Evolutionary conservation across 2,113 vertebrate genomes (phyloP).

Genomic region (Nibea coibor): DNA sequence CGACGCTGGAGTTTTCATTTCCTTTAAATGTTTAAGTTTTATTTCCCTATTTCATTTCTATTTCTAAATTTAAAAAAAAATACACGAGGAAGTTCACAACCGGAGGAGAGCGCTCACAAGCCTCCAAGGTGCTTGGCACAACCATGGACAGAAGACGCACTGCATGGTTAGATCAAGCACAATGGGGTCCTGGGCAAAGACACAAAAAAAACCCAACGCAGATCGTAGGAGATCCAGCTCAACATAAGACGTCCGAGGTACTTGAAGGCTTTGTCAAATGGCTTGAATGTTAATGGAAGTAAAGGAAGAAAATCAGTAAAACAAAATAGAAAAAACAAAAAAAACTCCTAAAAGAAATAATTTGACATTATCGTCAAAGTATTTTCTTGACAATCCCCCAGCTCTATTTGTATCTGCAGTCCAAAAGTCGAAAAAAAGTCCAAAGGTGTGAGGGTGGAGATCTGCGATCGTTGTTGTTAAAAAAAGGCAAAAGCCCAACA

Average conservation of each 20-base stretch:
- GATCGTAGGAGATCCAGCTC: slow-evolving; percentile 15
- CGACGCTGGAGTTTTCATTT: background rate
- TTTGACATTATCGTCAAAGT: background rate
- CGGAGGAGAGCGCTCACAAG: slow-evolving; percentile 72
- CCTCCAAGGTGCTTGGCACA: slow-evolving; percentile 88
- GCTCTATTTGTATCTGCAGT: slow-evolving; percentile 1
- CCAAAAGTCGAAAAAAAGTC: slow-evolving; percentile 31
- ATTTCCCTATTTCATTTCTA: background rate
- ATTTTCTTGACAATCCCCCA: slow-evolving; percentile 15
- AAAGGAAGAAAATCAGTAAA: slow-evolving; percentile 1
- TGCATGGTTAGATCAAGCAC: slow-evolving; percentile 92
- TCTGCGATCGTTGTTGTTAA: background rate
- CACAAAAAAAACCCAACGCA: slow-evolving; percentile 4
- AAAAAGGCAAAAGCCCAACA: slow-evolving; percentile 12
- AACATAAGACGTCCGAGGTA: background rate
- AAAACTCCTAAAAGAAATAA: slow-evolving; percentile 25
- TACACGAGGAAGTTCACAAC: background rate
- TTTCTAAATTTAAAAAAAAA: background rate
- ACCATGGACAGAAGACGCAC: slow-evolving; percentile 85
- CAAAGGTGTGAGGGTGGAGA: slow-evolving; percentile 34
- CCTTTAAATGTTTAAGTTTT: background rate
- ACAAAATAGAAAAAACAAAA: background rate
- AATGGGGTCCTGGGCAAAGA: slow-evolving; percentile 83
- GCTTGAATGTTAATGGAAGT: background rate
- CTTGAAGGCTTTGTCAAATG: background rate